These are phyloP conservation scores for Podarcis raffonei DNA, from an alignment of 2,113 vertebrate species.

Conservation along the genomic window DNA sequence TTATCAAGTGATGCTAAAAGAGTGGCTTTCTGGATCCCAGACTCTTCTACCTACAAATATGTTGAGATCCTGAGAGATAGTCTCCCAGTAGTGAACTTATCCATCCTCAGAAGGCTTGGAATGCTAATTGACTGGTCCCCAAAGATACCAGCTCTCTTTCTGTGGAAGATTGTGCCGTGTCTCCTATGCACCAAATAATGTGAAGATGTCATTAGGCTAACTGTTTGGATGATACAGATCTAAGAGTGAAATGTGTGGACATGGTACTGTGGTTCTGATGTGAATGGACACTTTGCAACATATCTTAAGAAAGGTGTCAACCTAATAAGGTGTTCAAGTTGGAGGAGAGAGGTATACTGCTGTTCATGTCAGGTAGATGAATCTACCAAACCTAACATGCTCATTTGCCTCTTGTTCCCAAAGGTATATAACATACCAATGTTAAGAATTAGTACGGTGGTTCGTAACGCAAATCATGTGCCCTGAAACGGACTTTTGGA, in stretches of 20 bases:
- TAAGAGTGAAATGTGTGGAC: neutral
- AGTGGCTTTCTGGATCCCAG: neutral
- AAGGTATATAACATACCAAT: neutral
- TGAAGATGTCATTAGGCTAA: neutral
- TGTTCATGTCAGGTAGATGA: neutral
- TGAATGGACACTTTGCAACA: no score
- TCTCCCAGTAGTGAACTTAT: neutral
- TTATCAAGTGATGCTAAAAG: neutral
- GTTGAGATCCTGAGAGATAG: neutral
- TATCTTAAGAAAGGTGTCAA: neutral
- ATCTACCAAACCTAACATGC: no score
- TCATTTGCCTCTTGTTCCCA: neutral
- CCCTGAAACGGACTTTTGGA: neutral
- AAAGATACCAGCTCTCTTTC: neutral
- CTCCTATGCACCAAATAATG: neutral
- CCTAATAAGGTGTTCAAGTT: neutral
- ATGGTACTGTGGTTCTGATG: neutral
- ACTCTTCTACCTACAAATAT: neutral
- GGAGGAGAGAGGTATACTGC: neutral
- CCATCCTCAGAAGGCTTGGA: no score
- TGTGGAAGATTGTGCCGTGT: neutral
- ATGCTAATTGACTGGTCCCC: no score
- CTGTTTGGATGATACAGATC: neutral
- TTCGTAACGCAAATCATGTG: neutral
- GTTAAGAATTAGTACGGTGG: neutral